Evolutionary conservation across 2,888 invertebrate genomes (phyloP).

Genomic region (Tinea semifulvella): DNA sequence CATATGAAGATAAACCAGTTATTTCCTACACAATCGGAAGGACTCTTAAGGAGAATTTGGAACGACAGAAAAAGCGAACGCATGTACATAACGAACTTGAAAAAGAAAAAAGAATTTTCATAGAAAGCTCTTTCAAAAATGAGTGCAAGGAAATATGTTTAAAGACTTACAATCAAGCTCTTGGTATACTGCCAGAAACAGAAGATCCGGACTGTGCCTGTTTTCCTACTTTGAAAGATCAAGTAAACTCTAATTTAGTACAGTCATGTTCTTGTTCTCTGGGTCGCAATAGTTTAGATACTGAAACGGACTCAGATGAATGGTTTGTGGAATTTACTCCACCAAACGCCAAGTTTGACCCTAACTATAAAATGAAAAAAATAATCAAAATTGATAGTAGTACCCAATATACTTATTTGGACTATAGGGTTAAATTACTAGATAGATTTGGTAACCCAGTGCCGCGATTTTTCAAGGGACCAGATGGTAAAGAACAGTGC

Average conservation of each 20-base stretch:
- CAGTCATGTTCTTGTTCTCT: conserved; percentile 51
- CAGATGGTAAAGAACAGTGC: conserved; percentile 49
- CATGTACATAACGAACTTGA: conserved; percentile 44
- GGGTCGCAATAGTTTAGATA: conserved; percentile 28
- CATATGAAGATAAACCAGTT: conserved; percentile 51
- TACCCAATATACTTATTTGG: conserved; percentile 47
- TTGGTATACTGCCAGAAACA: conserved; percentile 42
- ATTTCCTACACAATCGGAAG: conserved; percentile 50
- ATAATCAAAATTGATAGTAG: conserved; percentile 29
- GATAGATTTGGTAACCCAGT: conserved; percentile 48
- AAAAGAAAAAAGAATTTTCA: conserved; percentile 45
- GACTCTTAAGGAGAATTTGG: conserved; percentile 49
- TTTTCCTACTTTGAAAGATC: conserved; percentile 36
- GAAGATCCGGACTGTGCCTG: conserved; percentile 47
- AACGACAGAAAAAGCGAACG: conserved; percentile 42
- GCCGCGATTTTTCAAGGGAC: conserved; percentile 49
- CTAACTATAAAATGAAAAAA: conserved; percentile 38
- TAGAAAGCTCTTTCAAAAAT: conserved; percentile 49
- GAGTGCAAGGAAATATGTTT: conserved; percentile 55
- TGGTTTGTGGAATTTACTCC: conserved; percentile 61
- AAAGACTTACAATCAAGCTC: conserved; percentile 54
- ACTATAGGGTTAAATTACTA: conserved; percentile 46
- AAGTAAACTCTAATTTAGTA: conserved; percentile 30
- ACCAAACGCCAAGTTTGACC: conserved; percentile 44
- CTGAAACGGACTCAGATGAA: conserved; percentile 53